Evolutionary conservation across 1,140 invertebrate species (phyloP).

Genomic region (Apis cerana): DNA sequence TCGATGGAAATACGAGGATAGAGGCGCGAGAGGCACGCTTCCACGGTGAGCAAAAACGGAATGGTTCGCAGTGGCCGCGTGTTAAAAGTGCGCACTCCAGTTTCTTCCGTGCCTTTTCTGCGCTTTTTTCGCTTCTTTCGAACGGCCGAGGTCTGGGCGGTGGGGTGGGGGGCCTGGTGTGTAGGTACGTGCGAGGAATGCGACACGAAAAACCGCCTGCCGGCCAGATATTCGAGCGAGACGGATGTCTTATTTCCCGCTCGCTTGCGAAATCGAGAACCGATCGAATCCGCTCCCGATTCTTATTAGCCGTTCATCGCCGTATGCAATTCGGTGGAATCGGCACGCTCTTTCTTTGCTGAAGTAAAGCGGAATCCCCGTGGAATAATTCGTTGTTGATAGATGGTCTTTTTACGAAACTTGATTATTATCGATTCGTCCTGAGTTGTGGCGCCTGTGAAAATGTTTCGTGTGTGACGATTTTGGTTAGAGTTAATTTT

Average conservation of each 20-base stretch:
- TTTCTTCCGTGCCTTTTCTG: conserved; percentile 40
- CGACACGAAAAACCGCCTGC: conserved; percentile 15
- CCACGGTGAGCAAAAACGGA: conserved; percentile 41
- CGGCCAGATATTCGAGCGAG: background rate
- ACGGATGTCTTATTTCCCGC: background rate
- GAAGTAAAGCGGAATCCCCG: too few species aligned
- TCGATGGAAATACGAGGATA: background rate
- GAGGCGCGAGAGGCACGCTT: conserved; percentile 28
- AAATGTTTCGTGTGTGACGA: too few species aligned
- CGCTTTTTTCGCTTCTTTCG: conserved; percentile 22
- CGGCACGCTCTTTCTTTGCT: background rate
- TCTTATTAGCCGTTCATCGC: conserved; percentile 16
- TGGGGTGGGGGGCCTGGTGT: background rate
- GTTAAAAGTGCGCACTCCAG: conserved; percentile 49
- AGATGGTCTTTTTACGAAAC: too few species aligned
- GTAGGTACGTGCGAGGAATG: conserved; percentile 21
- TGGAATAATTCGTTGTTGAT: too few species aligned
- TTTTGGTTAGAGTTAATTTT: too few species aligned
- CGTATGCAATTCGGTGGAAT: conserved; percentile 27
- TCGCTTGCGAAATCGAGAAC: background rate
- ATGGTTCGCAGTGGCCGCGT: conserved; percentile 24
- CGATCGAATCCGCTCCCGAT: background rate
- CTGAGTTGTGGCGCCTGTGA: too few species aligned
- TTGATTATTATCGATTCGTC: too few species aligned
- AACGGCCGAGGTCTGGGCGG: background rate